Conservation (phyloP, 1,140 invertebrate species). For the Drosophila ambigua region DNA sequence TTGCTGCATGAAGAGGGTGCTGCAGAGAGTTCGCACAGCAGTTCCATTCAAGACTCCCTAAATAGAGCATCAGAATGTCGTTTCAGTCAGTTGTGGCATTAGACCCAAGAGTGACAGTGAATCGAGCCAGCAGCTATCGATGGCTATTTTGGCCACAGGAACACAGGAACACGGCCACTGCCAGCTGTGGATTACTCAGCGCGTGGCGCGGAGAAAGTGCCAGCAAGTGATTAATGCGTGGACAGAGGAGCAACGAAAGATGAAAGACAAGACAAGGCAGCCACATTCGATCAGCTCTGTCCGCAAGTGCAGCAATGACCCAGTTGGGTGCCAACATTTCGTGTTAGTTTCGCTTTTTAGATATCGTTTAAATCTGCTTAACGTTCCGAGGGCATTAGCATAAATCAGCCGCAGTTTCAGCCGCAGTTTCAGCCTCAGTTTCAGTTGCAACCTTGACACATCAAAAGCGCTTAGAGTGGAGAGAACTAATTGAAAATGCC, state of each 20-base stretch:
- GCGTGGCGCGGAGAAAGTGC: slow-evolving; percentile 35
- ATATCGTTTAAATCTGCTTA: slow-evolving; percentile 30
- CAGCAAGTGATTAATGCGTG: slow-evolving; percentile 51
- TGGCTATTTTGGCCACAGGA: slow-evolving; percentile 53
- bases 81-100: slow-evolving; percentile 64
- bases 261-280: slow-evolving; percentile 19
- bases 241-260: slow-evolving; percentile 20
- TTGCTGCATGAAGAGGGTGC: no score
- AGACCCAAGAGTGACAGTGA: slow-evolving; percentile 28
- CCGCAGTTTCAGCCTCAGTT: not conserved
- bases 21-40: no score
- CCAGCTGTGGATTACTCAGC: slow-evolving; percentile 36
- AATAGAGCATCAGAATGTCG: slow-evolving; percentile 43
- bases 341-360: slow-evolving; percentile 50
- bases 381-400: slow-evolving; percentile 39
- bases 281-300: slow-evolving; percentile 32
- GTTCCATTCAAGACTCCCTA: no score
- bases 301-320: slow-evolving; percentile 57
- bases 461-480: slow-evolving; percentile 11
- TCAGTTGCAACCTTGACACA: slow-evolving; percentile 56
- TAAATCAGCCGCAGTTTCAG: slow-evolving; percentile 33
- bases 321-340: slow-evolving; percentile 46
- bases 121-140: slow-evolving; percentile 16
- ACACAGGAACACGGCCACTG: not conserved
- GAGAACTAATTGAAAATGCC: slow-evolving; percentile 68